Percentiles rank a stretch among this genome's conserved stretches.
phyloP scores from a whole-genome alignment of 92 coral and sea anemone genomes.

The Plumapathes pennacea region DNA sequence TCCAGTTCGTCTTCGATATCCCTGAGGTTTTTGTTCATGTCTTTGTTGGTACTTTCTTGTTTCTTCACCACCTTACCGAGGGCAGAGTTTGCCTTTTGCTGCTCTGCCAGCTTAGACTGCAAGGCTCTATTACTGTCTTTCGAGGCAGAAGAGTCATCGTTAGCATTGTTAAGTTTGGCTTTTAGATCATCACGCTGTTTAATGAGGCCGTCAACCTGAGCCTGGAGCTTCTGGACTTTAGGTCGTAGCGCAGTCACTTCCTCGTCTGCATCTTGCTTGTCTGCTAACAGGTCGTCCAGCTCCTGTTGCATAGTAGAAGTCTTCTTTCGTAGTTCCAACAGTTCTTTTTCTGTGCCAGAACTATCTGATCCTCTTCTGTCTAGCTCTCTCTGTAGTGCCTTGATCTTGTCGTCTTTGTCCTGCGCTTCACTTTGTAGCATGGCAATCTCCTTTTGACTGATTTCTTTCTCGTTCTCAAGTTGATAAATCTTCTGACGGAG shows the following conservation, averaged over 20 bases:
- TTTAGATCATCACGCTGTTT: constrained; percentile 72
- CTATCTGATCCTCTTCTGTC: constrained; percentile 43
- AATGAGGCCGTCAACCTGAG: constrained; percentile 53
- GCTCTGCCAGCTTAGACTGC: constrained; percentile 59
- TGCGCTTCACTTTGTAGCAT: constrained; percentile 57
- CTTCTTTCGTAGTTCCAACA: constrained; percentile 41
- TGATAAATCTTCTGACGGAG: constrained; percentile 68
- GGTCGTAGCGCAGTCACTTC: constrained; percentile 46
- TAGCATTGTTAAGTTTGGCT: constrained; percentile 53
- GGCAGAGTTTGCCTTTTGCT: constrained; percentile 69
- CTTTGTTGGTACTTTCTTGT: constrained; percentile 59
- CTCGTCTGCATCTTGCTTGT: constrained; percentile 57
- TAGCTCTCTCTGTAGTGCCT: constrained; percentile 58
- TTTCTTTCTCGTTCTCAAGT: constrained; percentile 66
- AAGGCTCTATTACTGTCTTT: constrained; percentile 58
- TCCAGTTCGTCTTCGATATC: constrained; percentile 59
- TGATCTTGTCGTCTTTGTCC: constrained; percentile 57
- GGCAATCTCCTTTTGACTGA: constrained; percentile 25
- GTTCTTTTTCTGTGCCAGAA: constrained; percentile 49
- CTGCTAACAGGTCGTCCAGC: constrained; percentile 60
- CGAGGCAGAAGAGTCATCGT: constrained; percentile 40
- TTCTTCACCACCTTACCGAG: constrained; percentile 71
- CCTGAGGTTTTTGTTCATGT: constrained; percentile 47
- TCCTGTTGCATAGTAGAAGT: constrained; percentile 49
- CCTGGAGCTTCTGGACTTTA: constrained; percentile 55